These are phyloP conservation scores for Diorhabda elongata DNA, from an alignment of 1,140 invertebrate species.

Conservation along the genomic window DNA sequence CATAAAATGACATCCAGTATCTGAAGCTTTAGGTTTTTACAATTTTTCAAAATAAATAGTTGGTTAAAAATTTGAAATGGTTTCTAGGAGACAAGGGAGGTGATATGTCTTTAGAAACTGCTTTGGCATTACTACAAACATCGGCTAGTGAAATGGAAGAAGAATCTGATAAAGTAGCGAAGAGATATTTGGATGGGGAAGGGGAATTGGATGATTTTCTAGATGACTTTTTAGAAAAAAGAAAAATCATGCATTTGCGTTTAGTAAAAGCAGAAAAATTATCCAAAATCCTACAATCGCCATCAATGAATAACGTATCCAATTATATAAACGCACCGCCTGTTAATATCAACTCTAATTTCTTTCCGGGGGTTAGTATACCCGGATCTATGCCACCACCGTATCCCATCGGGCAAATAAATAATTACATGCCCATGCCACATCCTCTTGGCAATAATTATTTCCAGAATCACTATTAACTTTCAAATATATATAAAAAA, in stretches of 20 bases:
- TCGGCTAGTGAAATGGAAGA: conserved; percentile 84
- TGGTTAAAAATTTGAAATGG: neutral
- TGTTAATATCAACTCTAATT: conserved; percentile 41
- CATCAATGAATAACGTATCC: conserved; percentile 31
- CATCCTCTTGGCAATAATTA: conserved; percentile 43
- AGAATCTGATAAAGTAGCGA: conserved; percentile 73
- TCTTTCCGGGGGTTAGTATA: conserved; percentile 43
- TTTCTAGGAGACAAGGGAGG: conserved; percentile 63
- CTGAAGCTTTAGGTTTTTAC: too few relatives aligned
- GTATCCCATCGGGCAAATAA: conserved; percentile 53
- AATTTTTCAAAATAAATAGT: neutral
- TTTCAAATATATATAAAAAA: too few relatives aligned
- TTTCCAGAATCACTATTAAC: conserved; percentile 43
- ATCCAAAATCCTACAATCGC: conserved; percentile 64
- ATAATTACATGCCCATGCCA: conserved; percentile 57
- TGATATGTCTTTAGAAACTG: conserved; percentile 71
- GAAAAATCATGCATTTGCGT: conserved; percentile 74
- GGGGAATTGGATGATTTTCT: conserved; percentile 74
- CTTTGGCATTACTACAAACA: conserved; percentile 77
- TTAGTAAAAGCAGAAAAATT: conserved; percentile 86
- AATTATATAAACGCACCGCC: conserved; percentile 45
- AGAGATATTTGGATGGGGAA: conserved; percentile 70
- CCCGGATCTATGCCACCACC: conserved; percentile 24
- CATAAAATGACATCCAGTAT: too few relatives aligned
- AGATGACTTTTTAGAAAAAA: conserved; percentile 66